Percentiles rank a stretch among this genome's conserved stretches.
Conservation (phyloP, 2,113 vertebrate species). For the Hippolais icterina region DNA sequence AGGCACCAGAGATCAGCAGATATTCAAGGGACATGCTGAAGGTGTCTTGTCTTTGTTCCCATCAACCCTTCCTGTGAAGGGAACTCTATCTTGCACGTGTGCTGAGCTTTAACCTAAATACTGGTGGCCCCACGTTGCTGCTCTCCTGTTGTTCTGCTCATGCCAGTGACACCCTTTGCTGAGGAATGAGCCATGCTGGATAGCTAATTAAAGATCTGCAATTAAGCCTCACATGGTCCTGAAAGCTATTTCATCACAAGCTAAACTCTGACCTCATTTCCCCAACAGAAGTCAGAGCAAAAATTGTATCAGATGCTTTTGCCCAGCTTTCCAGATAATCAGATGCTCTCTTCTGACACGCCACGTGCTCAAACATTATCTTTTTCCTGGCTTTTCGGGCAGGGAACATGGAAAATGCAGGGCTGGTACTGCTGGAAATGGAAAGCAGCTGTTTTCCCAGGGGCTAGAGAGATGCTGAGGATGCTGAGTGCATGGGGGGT, state of each 20-base stretch:
- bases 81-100: not conserved
- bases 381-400: not conserved
- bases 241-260: not conserved
- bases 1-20: not conserved
- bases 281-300: not conserved
- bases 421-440: not conserved
- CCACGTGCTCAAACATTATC: fast-evolving
- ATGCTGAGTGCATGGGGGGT: not conserved
- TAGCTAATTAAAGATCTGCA: not conserved
- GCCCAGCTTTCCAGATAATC: not conserved
- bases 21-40: not conserved
- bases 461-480: not conserved
- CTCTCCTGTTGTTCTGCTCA: not conserved
- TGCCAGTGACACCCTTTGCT: not conserved
- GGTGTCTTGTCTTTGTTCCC: not conserved
- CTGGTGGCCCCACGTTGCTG: not conserved
- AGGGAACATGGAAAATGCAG: not conserved
- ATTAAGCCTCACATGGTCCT: not conserved
- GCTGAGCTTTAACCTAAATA: not conserved
- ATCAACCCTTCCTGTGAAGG: not conserved
- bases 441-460: not conserved
- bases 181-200: not conserved
- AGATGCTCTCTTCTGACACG: not conserved
- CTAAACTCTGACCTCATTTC: not conserved
- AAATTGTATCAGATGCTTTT: not conserved